Evolutionary conservation across 2,797 vertebrate species (phyloP), one percentile per base, ranked within the genome.

Genomic region (Taeniopygia guttata): DNA sequence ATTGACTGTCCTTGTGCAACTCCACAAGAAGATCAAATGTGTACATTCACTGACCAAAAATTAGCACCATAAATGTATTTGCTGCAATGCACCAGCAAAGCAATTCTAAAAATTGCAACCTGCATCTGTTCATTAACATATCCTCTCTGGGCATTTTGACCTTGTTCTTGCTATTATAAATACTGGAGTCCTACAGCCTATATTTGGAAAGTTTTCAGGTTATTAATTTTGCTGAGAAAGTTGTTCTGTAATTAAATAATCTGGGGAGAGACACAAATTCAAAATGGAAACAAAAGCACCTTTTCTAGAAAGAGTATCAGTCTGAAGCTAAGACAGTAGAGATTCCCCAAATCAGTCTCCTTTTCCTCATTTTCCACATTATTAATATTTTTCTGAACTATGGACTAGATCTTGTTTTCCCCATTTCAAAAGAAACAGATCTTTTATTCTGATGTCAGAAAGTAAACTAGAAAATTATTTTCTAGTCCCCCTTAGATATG

Each of bases 81-180:
- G 27, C 81, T 94, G 86, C 86, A 96, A 77, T 94, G 81, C 68
- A 87, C 34, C 54, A 95, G 30, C 18, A 84, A 87, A 90, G 25
- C n/a, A 80, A 62, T 83, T 94, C 75, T 2, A 8, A 84, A 46
- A 91, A n/a, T 52, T 38, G 64, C 42, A 91, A 43, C 17, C 38
- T 4, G 2, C 48, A 72, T 42, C 58, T 9, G 0, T 30, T 92
- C 36, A 83, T 92, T 94, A 80, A 30, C 78, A 95, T 89, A 92
- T 68, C 16, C 52, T 67, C 25, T 85, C 73, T 83, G 81, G 64
- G 23, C 13, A 17, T 78, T 92, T 84, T 85, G 89, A 83, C 81
- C 81, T 93, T 74, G 30, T 34, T 69, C 46, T 36, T 90, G 26
- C 16, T 79, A 9, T 74, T 77, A 73, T 27, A 85, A 85, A 93